Conservation (phyloP, 2,888 invertebrate genomes). For the Cinara cedri region DNA sequence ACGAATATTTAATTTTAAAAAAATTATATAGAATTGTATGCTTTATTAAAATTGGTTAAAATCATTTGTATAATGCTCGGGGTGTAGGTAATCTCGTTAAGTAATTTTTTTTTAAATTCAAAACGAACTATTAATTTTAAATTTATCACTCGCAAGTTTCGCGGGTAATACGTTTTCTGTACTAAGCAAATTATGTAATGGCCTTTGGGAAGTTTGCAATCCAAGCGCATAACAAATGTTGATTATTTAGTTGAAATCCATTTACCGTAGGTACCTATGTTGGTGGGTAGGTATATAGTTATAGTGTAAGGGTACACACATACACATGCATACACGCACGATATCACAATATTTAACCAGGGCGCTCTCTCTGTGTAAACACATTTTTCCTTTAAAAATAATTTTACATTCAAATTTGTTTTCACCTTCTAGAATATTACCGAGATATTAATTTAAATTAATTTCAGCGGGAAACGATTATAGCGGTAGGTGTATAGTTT, state of each 20-base stretch:
- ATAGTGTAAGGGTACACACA: background rate
- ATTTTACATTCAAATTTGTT: slow-evolving; percentile 25
- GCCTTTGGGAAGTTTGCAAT: slow-evolving; percentile 11
- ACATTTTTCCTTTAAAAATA: slow-evolving; percentile 19
- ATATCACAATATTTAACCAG: slow-evolving; percentile 16
- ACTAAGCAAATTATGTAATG: slow-evolving; percentile 21
- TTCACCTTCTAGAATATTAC: slow-evolving; percentile 19
- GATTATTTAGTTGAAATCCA: slow-evolving; percentile 24
- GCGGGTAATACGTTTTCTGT: background rate
- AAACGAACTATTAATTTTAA: background rate
- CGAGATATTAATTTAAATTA: slow-evolving; percentile 38
- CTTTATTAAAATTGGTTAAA: too few relatives aligned
- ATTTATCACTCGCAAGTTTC: background rate
- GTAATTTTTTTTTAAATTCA: slow-evolving; percentile 20
- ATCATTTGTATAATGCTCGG: too few relatives aligned
- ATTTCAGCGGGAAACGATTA: slow-evolving; percentile 24
- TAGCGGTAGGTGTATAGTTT: slow-evolving; percentile 8
- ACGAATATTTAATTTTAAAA: background rate
- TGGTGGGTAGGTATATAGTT: too few relatives aligned
- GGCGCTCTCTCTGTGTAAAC: background rate
- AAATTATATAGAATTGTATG: background rate
- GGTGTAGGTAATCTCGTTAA: too few relatives aligned
- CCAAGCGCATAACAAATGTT: slow-evolving; percentile 22
- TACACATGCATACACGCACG: background rate
- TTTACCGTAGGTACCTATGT: background rate